Evolutionary conservation across 2,888 invertebrate genomes (phyloP).

Genomic region (Disparrhopalites patrizii): DNA sequence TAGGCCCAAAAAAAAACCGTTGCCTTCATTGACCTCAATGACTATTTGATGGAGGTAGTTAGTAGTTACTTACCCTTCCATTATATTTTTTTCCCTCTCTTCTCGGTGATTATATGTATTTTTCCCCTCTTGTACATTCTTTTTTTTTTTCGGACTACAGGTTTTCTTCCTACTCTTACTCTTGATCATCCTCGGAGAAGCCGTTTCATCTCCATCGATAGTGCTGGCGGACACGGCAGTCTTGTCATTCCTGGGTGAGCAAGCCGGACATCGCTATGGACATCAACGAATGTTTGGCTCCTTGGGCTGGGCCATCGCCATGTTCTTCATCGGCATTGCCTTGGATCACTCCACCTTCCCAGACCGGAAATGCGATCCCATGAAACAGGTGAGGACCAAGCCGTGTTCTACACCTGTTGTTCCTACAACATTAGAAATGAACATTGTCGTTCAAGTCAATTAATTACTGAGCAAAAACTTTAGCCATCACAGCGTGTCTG

Average conservation of each 20-base stretch:
- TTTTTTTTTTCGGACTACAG: too few relatives aligned
- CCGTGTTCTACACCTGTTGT: slow-evolving; percentile 21
- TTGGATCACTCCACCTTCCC: slow-evolving; percentile 96
- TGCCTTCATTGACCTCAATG: too few relatives aligned
- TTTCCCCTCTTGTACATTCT: background rate
- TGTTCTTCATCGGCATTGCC: slow-evolving; percentile 97
- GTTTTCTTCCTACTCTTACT: slow-evolving; percentile 91
- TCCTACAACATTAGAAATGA: too few relatives aligned
- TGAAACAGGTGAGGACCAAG: slow-evolving; percentile 37
- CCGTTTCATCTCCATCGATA: slow-evolving; percentile 92
- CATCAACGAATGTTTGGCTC: slow-evolving; percentile 98
- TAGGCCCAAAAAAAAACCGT: too few relatives aligned
- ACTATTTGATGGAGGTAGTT: too few relatives aligned
- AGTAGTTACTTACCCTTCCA: too few relatives aligned
- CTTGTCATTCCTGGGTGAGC: slow-evolving; percentile 81
- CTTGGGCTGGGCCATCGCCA: slow-evolving; percentile 95
- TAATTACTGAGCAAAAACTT: too few relatives aligned
- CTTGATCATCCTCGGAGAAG: slow-evolving; percentile 92
- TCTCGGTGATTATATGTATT: too few relatives aligned
- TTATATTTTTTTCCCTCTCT: too few relatives aligned
- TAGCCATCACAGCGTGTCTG: too few relatives aligned
- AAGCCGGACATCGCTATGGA: slow-evolving; percentile 66
- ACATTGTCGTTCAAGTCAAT: too few relatives aligned
- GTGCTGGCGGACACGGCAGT: slow-evolving; percentile 91
- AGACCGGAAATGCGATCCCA: slow-evolving; percentile 54